phyloP scores from a whole-genome alignment of 2,888 invertebrate genomes.

The Drosophila birchii region DNA sequence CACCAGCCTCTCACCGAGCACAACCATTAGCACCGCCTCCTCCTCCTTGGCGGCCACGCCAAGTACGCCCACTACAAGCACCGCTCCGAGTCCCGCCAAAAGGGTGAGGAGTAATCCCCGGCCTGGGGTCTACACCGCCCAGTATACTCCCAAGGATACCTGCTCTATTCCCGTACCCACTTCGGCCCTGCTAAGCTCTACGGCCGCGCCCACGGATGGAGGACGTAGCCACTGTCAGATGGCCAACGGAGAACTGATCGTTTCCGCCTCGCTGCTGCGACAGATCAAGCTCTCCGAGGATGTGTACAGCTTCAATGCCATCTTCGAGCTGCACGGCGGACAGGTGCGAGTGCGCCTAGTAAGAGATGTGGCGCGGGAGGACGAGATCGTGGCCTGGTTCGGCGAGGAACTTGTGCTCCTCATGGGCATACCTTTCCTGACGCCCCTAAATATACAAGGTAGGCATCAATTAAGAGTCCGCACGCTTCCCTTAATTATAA shows the following conservation, averaged over 20 bases:
- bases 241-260: conserved; percentile 61
- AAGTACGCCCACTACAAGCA: conserved; percentile 21
- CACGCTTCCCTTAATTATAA: background rate
- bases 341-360: conserved; percentile 83
- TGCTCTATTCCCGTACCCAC: conserved; percentile 71
- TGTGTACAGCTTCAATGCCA: conserved; percentile 86
- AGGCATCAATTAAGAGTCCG: conserved; percentile 50
- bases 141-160: conserved; percentile 80
- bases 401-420: conserved; percentile 90
- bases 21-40: conserved; percentile 17
- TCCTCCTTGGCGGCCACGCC: conserved; percentile 16
- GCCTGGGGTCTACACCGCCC: conserved; percentile 78
- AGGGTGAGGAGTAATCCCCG: conserved; percentile 48
- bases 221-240: conserved; percentile 64
- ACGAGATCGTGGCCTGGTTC: conserved; percentile 93
- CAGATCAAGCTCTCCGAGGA: conserved; percentile 86
- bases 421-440: conserved; percentile 91
- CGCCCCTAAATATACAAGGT: conserved; percentile 93
- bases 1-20: conserved; percentile 19
- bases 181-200: conserved; percentile 66
- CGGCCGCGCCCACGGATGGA: conserved; percentile 44
- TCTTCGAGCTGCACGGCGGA: conserved; percentile 80
- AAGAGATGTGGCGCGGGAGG: conserved; percentile 86
- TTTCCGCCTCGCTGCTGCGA: conserved; percentile 76
- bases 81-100: conserved; percentile 37